Conservation (phyloP, 2,797 vertebrate genomes). For the Melanotaenia nigrans region DNA sequence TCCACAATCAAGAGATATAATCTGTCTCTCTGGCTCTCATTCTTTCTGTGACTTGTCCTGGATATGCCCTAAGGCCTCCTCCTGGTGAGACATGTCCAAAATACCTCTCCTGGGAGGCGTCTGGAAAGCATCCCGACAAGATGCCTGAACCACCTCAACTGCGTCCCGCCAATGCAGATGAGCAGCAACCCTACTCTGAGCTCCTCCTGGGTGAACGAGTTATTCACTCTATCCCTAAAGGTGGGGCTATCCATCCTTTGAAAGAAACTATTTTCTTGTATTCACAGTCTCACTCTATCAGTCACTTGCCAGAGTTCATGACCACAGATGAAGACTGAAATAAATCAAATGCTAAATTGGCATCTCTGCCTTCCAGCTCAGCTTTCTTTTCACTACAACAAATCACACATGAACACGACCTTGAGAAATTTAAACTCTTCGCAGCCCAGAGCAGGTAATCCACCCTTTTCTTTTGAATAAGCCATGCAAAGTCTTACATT, state of each 20-base stretch:
- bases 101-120: neutral
- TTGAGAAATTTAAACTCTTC: neutral
- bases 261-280: neutral
- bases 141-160: neutral
- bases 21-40: conserved; percentile 3
- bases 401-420: neutral
- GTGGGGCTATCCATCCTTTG: neutral
- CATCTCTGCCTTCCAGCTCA: neutral
- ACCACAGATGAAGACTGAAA: neutral
- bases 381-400: neutral
- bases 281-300: neutral
- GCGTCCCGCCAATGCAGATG: neutral
- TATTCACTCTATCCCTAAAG: neutral
- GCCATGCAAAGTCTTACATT: too few species aligned
- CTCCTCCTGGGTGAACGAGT: neutral
- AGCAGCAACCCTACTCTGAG: neutral
- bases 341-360: neutral
- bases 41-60: neutral
- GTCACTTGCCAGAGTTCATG: neutral
- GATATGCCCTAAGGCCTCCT: neutral
- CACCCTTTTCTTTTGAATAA: neutral
- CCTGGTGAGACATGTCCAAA: conserved; percentile 1
- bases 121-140: neutral
- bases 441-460: neutral
- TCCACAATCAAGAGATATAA: neutral